Conservation (phyloP, 1,140 invertebrate species). For the Macrocentrus cingulum region DNA sequence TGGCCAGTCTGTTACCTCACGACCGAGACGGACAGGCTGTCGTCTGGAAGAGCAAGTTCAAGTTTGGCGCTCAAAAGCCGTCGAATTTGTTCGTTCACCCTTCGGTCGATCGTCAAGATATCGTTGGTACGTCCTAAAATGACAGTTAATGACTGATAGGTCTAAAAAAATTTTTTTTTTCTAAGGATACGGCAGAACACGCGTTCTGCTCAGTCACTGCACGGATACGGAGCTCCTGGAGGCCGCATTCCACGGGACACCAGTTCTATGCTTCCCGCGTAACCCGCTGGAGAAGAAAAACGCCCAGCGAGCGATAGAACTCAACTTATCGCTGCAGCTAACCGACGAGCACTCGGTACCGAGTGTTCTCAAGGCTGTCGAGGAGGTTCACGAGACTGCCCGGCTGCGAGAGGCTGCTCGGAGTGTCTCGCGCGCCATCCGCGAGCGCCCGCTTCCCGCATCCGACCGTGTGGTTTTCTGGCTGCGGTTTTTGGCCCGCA, state of each 20-base stretch:
- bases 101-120: conserved; percentile 49
- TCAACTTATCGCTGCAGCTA: conserved; percentile 42
- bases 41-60: conserved; percentile 45
- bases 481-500: conserved; percentile 45
- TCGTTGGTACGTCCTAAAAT: conserved; percentile 52
- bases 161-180: conserved; percentile 8
- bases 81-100: conserved; percentile 41
- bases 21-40: conserved; percentile 48
- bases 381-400: conserved; percentile 38
- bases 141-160: no score
- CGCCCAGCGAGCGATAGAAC: conserved; percentile 37
- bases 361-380: conserved; percentile 31
- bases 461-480: conserved; percentile 50
- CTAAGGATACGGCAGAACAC: conserved; percentile 48
- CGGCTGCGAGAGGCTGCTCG: conserved; percentile 46
- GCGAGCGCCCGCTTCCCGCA: conserved; percentile 48
- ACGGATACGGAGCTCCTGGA: conserved; percentile 50
- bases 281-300: conserved; percentile 43
- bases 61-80: no score
- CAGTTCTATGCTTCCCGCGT: conserved; percentile 52
- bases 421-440: conserved; percentile 45
- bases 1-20: conserved; percentile 43
- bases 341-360: conserved; percentile 32
- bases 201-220: conserved; percentile 50
- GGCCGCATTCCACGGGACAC: conserved; percentile 47